Percentiles rank a stretch among this genome's conserved stretches.
phyloP scores from a whole-genome alignment of 2,888 invertebrate genomes.

The Nomada fabriciana region DNA sequence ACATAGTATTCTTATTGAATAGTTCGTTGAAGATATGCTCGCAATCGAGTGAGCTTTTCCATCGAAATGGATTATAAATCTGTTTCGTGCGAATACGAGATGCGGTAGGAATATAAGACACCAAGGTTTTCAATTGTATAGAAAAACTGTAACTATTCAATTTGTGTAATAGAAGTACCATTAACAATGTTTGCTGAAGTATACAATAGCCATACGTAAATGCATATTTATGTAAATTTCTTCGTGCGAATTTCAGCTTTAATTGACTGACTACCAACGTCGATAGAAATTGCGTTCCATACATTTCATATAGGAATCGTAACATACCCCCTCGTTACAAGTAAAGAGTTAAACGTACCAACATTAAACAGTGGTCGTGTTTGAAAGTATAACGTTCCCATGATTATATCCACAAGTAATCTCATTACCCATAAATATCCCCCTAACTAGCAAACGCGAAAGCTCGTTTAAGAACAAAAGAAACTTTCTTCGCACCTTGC shows the following conservation, averaged over 20 bases:
- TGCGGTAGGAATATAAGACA: no score
- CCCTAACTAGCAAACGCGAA: background rate
- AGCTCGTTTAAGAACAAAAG: constrained; percentile 14
- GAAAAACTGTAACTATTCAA: no score
- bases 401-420: background rate
- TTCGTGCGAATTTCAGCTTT: no score
- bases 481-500: constrained; percentile 19
- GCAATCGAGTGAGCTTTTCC: background rate
- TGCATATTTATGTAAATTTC: no score
- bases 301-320: background rate
- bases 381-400: background rate
- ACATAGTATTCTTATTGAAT: no score
- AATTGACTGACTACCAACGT: no score
- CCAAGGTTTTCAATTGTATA: no score
- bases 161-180: no score
- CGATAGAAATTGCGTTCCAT: no score
- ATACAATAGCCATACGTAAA: no score
- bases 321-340: background rate
- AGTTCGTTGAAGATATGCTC: background rate
- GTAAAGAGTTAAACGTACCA: background rate
- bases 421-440: background rate
- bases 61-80: background rate
- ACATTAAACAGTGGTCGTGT: background rate
- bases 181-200: no score
- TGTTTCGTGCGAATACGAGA: no score